Evolutionary conservation across 2,888 invertebrate species (phyloP), one percentile per base, ranked within the genome.

Genomic region (Nymphalis polychloros): DNA sequence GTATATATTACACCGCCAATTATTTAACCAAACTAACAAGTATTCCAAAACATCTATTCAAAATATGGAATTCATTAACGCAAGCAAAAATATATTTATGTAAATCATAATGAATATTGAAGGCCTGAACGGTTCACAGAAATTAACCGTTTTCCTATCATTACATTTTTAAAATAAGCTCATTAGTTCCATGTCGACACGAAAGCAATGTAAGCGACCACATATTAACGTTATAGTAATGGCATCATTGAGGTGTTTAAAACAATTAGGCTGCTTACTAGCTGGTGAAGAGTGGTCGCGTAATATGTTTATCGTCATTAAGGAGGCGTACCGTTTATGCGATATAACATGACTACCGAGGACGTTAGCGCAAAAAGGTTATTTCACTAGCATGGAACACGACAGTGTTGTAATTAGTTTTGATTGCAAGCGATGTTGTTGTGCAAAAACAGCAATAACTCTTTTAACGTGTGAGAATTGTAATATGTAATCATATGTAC

Each of bases 341-440:
- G 81, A 81, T 80, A 79, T 83, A 86, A 84, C 78, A 74, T 80
- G 81, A 81, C 83, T 85, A 82, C 86, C 81, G 81, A 81, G 85
- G 84, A 84, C 80, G 83, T 68, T 65, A 63, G 73, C 72, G 79
- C 83, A 89, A 90, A 89, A 90, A 88, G 82, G 76, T 78, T 81
- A 81, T 84, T 86, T 85, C 86, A 88, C 88, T 89, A 87, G 87
- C 89, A 87, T 57, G 86, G 83, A 75, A 80, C 72, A 79, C 75
- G 81, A 77, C 78, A 77, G 78, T 75, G 76, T 16, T 81, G 83
- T 84, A 88, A 89, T 90, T 87, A 89, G 86, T 76, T 84, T 83
- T 78, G 80, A 83, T 84, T 80, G 81, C 79, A 71, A 73, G 76
- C 50, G 52, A 73, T 68, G 55, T 59, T 55, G 5, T 20, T 63